Base-by-base conservation (phyloP, 2,888 invertebrate genomes). In the Hypercompe scribonia region DNA sequence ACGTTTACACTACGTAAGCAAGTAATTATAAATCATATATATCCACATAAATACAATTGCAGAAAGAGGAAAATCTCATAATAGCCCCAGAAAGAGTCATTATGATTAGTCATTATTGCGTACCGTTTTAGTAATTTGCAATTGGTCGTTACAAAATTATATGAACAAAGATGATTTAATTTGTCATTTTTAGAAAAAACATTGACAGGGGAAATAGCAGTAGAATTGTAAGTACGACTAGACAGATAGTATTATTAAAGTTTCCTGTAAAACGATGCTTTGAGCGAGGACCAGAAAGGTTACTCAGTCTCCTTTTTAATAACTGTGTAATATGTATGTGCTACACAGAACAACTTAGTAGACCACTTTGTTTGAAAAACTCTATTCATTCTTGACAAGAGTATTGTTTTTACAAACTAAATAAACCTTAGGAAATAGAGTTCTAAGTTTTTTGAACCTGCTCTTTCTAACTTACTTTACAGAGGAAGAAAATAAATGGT, bases 41-140 rank as follows among this genome's bases (percentile, higher is more conserved):
- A 33, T 50, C 8, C 50, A 50, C n/a, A 77, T 58, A 64, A 39
- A 67, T 54, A 33, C 54, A 67, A 75, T 70, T 75, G 67, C 67
- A 70, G 70, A 67, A 73, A 36, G 39, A 77, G 73, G 74, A 73
- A 73, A 73, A 73, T 64, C 68, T 68, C 71, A 64, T 42, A 50
- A 46, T 68, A 68, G 68, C 31, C 31, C 50, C 34, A 46, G 67
- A 72, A 68, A 63, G 66, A 71, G 63, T 36, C 15, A 61, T 13
- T 31, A 46, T 67, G n/a, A 72, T 67, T 42, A 31, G 33, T 71
- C 61, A 72, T 72, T 72, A 67, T 72, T 46, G 65, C n/a, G 31
- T 67, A 42, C 31, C 11, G 63, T 46, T 63, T 63, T 13, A 72
- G 63, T 67, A 46, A 34, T n/a, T 63, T 42, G 28, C 63, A 28